These are phyloP conservation scores for Habroteleia sp. DNA, from an alignment of 2,888 invertebrate genomes.

Conservation along the genomic window DNA sequence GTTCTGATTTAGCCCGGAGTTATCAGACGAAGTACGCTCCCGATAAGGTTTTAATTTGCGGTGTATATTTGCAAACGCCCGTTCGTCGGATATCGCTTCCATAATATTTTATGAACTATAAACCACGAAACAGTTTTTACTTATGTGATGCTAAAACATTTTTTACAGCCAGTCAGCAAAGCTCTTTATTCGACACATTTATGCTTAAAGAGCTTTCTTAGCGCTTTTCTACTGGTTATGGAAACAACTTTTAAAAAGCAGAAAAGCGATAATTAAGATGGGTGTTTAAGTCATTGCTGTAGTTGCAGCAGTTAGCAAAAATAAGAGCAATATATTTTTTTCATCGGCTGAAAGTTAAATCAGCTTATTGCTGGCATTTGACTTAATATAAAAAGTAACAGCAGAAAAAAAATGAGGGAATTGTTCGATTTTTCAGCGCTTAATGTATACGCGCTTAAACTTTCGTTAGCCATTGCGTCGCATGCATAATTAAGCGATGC, in stretches of 20 bases:
- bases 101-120: conserved; percentile 54
- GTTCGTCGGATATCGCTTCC: neutral
- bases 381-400: too few relatives aligned
- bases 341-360: too few relatives aligned
- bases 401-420: conserved; percentile 11
- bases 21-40: neutral
- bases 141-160: conserved; percentile 41
- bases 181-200: conserved; percentile 33
- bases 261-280: conserved; percentile 14
- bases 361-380: too few relatives aligned
- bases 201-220: conserved; percentile 4
- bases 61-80: conserved; percentile 33
- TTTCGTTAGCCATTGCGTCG: conserved; percentile 65
- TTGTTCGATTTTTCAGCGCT: conserved; percentile 44
- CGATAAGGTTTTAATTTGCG: conserved; percentile 50
- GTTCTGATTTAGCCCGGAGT: neutral
- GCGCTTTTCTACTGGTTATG: conserved; percentile 10
- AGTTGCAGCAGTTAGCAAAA: too few relatives aligned
- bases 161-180: conserved; percentile 36
- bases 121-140: conserved; percentile 48
- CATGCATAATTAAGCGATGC: conserved; percentile 66
- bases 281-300: too few relatives aligned
- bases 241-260: neutral
- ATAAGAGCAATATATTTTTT: too few relatives aligned
- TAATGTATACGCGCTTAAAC: conserved; percentile 54